Evolutionary conservation across 2,113 vertebrate genomes (phyloP), one percentile per base, ranked within the genome.

Genomic region (Cyprinodon variegatus): DNA sequence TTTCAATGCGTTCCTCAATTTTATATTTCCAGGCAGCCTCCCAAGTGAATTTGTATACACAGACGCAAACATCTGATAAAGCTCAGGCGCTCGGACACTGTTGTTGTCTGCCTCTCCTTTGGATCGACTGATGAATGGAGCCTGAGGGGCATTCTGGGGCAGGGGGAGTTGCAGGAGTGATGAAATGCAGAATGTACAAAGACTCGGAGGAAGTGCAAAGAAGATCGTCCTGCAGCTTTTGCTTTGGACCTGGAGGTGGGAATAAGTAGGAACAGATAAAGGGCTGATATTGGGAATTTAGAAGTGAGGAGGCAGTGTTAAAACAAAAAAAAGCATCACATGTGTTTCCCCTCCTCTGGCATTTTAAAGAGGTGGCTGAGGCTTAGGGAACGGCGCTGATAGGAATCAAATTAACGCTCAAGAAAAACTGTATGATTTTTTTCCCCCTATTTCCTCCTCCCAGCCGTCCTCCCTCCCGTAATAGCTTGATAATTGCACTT

Each of bases 401-500:
- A 93, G 90, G 92, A 94, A 94, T 95, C 93, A 94, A 94, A 95
- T 94, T 93, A 95, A 93, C 82, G 90, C 90, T 93, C 90, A 81
- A 90, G 89, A 93, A 93, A 89, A 92, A 90, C 81, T 79, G 81
- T 84, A 88, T 90, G 93, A 92, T 89, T 94, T 91, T 94, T 91
- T 86, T 88, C 89, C 85, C 89, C 84, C 88, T 6, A 29, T 88
- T 93, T 91, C 88, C 89, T 87, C 88, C 92, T 89, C 90, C 86
- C 89, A 77, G 84, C 87, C 79, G 74, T 86, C 90, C 90, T 90
- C 65, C 89, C 61, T 80, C 85, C 50, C 68, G 92, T 95, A 95
- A 95, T 95, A 94, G 94, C 93, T 92, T 88, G 93, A 94, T 95
- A 95, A 95, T 95, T 95, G 93, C 91, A 92, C 94, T 95, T 94